Evolutionary conservation across 2,113 vertebrate species (phyloP), one percentile per base, ranked within the genome.

Genomic region (Ellobius talpinus): DNA sequence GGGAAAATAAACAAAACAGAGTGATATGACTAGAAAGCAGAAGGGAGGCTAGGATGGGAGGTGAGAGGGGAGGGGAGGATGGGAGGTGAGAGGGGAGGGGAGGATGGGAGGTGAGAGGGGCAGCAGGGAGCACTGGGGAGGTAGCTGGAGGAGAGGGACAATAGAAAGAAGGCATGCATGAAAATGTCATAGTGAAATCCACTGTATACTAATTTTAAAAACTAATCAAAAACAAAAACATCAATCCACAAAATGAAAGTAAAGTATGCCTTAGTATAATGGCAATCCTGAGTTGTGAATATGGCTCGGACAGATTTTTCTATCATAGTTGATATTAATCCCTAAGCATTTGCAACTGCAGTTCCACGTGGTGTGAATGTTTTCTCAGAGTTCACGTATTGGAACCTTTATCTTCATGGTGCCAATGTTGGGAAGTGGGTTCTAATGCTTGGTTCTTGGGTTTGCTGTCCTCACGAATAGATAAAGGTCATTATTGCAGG

Each of bases 321-420:
- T 23, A 45, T 42, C 78, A 88, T 10, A 73, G 45, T 39, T 84
- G 68, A 45, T 85, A 42, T 19, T 45, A 65, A 42, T 45, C 42
- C 39, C 58, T 96, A 82, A 92, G 50, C 92, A 61, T 36, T 76
- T 90, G 63, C 21, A 42, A 4, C 26, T 87, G 19, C 45, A 90
- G 63, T 16, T 81, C 23, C 1, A 16, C 55, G 5, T 26, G 12
- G 6, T 77, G 42, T 21, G 6, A 50, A 13, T 26, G 39, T 33
- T 26, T 42, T 24, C 13, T 29, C 9, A n/a, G 76, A 42, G 50
- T 77, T 42, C 21, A 1, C 7, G 70, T 68, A 4, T 14, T 68
- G 24, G 24, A 70, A 89, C 29, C 26, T 42, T 61, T 12, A 70
- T 50, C 9, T 8, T 33, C 2, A 5, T 0, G 50, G 36, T 8